Conservation (phyloP, 2,113 vertebrate genomes). For the Ginglymostoma cirratum region DNA sequence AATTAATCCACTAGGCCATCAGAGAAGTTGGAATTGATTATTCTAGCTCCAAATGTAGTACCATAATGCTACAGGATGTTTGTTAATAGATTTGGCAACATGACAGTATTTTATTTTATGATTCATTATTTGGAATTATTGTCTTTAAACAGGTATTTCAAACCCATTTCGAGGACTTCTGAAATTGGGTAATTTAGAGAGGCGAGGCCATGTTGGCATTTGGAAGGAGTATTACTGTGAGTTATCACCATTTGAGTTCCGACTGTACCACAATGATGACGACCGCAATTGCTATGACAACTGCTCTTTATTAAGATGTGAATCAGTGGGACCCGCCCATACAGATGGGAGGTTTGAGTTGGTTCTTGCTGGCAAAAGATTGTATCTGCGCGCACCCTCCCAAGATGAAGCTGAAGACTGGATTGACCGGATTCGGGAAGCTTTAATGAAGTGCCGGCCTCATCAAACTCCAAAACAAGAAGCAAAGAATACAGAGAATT, state of each 20-base stretch:
- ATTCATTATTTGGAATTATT: not conserved
- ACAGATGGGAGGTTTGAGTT: conserved; percentile 79
- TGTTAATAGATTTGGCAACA: not conserved
- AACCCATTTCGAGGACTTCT: conserved; percentile 88
- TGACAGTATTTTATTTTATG: not conserved
- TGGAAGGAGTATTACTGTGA: conserved; percentile 86
- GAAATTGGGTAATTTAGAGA: conserved; percentile 83
- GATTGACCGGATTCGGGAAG: conserved; percentile 82
- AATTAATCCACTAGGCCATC: not conserved
- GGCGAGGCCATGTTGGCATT: conserved; percentile 69
- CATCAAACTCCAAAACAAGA: conserved; percentile 46
- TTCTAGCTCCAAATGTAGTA: not conserved
- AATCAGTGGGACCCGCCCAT: conserved; percentile 59
- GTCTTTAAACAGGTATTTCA: conserved; percentile 61
- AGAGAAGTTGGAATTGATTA: not conserved
- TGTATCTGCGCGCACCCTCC: conserved; percentile 72
- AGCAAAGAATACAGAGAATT: not conserved
- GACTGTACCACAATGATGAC: conserved; percentile 67
- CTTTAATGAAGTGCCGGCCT: conserved; percentile 70
- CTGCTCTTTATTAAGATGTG: conserved; percentile 79
- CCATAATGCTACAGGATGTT: not conserved
- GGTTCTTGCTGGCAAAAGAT: conserved; percentile 68
- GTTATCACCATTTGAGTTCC: conserved; percentile 80
- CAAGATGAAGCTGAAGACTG: conserved; percentile 85
- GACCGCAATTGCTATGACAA: conserved; percentile 73